Evolutionary conservation across 2,113 vertebrate species (phyloP).

Genomic region (Todiramphus saurophagus): DNA sequence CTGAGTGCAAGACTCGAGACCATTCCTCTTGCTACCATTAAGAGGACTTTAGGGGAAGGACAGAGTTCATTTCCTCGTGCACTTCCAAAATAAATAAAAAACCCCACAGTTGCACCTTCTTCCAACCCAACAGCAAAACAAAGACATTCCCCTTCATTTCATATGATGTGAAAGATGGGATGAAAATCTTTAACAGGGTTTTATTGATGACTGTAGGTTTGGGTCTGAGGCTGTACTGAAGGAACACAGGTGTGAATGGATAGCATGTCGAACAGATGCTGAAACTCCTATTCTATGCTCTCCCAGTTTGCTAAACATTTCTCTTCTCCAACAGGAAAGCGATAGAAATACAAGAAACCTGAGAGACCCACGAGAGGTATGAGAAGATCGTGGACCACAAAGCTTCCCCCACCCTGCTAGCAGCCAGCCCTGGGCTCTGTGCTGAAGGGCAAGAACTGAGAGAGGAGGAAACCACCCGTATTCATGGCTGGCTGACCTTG

Average conservation of each 20-base stretch:
- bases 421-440: background rate
- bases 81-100: background rate
- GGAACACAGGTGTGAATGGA: background rate
- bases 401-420: background rate
- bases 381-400: background rate
- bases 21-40: background rate
- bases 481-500: background rate
- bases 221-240: background rate
- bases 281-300: background rate
- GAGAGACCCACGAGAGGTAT: background rate
- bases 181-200: background rate
- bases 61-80: background rate
- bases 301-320: background rate
- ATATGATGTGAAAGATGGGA: slow-evolving; percentile 41
- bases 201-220: background rate
- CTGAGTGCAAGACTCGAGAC: background rate
- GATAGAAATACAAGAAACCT: accelerated
- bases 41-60: background rate
- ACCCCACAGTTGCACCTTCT: background rate
- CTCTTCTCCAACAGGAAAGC: background rate
- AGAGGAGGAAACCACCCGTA: background rate
- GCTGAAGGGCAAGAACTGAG: background rate
- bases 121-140: slow-evolving; percentile 8
- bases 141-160: background rate
- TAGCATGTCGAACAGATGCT: background rate